phyloP scores from a whole-genome alignment of 2,113 vertebrate genomes.

The Percopsis transmontana region DNA sequence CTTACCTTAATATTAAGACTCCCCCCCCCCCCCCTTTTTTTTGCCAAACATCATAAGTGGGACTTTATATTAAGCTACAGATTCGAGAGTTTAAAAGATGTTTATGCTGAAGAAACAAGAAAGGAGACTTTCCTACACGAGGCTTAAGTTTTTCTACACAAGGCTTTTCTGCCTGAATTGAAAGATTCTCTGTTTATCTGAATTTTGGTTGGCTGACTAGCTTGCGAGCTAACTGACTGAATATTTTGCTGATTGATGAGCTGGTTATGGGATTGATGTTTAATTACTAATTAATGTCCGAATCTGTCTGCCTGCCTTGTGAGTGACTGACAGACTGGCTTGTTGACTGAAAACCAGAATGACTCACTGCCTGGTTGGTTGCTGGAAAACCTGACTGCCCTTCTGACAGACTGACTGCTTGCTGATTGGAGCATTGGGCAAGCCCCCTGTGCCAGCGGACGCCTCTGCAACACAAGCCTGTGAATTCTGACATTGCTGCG shows the following conservation, averaged over 20 bases:
- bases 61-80: no score
- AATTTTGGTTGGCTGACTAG: neutral
- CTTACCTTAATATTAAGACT: no score
- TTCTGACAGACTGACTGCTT: conserved; percentile 34
- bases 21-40: no score
- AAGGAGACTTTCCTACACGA: no score
- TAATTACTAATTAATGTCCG: no score
- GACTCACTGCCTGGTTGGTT: neutral
- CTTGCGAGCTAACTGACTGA: neutral
- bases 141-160: no score
- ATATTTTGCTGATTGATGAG: neutral
- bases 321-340: neutral
- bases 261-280: no score
- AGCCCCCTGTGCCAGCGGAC: conserved; percentile 35
- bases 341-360: conserved; percentile 3
- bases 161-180: no score
- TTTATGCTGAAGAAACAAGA: no score
- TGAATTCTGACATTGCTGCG: conserved; percentile 74
- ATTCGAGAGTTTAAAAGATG: no score
- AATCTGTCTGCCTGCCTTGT: neutral
- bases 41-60: no score
- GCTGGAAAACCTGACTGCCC: conserved; percentile 15
- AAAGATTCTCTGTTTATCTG: neutral
- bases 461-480: conserved; percentile 65
- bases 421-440: conserved; percentile 41